Conservation (phyloP, 2,113 vertebrate genomes). For the Chlorocebus sabaeus region DNA sequence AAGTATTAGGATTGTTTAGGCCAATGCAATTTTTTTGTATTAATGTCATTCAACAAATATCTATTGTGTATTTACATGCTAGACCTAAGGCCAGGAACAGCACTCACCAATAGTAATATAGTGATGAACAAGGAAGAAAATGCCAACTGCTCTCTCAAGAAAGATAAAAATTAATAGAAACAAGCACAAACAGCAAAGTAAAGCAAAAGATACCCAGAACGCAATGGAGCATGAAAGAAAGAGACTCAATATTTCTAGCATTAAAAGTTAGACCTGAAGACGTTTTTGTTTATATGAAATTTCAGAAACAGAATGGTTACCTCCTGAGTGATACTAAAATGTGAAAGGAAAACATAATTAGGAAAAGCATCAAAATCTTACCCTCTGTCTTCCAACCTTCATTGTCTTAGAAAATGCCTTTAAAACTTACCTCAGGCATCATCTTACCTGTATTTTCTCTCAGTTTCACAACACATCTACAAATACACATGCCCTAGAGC, state of each 20-base stretch:
- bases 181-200: not conserved
- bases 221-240: not conserved
- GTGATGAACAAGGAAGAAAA: not conserved
- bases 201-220: not conserved
- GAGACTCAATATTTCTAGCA: not conserved
- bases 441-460: not conserved
- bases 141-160: not conserved
- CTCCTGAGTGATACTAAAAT: not conserved
- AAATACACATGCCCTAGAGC: not conserved
- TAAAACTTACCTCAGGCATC: not conserved
- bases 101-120: not conserved
- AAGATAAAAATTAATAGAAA: not conserved
- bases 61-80: not conserved
- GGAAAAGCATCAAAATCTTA: not conserved
- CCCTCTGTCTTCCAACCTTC: not conserved
- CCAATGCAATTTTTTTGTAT: not conserved
- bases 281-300: slow-evolving; percentile 14
- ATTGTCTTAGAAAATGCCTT: not conserved
- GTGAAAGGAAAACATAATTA: not conserved
- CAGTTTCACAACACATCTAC: not conserved
- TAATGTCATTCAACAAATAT: not conserved
- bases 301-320: not conserved
- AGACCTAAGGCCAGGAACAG: not conserved
- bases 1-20: not conserved
- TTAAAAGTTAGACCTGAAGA: not conserved